Conservation (phyloP, 2,888 invertebrate species). For the Cylloceria caligata region DNA sequence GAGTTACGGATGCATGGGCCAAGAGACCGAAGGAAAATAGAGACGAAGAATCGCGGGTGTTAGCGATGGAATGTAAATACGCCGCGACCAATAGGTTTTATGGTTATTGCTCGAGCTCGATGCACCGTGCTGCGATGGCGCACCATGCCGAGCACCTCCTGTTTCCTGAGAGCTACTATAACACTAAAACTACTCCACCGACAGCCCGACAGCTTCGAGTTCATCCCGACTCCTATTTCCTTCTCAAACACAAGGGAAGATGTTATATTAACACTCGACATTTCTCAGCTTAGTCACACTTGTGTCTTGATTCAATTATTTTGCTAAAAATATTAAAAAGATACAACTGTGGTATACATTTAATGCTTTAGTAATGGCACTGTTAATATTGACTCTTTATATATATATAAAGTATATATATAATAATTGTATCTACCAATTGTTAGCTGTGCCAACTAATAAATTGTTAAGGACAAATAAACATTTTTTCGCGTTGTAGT, state of each 20-base stretch:
- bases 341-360: conserved; percentile 14
- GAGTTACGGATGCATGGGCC: conserved; percentile 36
- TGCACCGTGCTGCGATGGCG: conserved; percentile 62
- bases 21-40: conserved; percentile 23
- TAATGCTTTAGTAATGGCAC: not conserved
- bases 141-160: conserved; percentile 23
- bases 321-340: not conserved
- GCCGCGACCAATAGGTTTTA: conserved; percentile 77
- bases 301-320: conserved; percentile 50
- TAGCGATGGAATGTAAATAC: conserved; percentile 78
- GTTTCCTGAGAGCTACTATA: conserved; percentile 53
- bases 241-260: conserved; percentile 57
- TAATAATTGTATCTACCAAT: no score
- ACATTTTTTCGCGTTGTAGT: no score
- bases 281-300: conserved; percentile 42
- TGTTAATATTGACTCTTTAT: no score
- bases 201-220: conserved; percentile 39
- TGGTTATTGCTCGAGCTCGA: conserved; percentile 74
- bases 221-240: conserved; percentile 50
- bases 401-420: no score
- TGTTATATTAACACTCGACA: conserved; percentile 49
- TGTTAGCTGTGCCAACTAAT: no score
- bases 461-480: no score
- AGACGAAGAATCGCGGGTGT: conserved; percentile 67
- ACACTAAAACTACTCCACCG: conserved; percentile 45